Conservation (phyloP, 1,140 invertebrate species). For the Bombus pyrosoma region DNA sequence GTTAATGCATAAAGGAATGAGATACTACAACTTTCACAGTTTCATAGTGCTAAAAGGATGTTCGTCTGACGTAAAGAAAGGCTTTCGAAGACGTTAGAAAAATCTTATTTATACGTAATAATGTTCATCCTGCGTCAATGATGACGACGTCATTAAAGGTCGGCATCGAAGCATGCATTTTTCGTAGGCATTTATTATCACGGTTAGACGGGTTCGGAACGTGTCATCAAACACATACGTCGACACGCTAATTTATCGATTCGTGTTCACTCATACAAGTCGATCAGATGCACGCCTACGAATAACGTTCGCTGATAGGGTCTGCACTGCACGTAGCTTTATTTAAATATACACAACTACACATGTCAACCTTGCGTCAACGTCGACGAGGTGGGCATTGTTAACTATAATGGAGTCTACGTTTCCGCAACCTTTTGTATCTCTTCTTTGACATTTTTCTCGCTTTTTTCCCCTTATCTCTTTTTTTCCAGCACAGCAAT, state of each 20-base stretch:
- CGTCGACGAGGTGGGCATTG: conserved; percentile 28
- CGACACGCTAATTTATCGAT: conserved; percentile 58
- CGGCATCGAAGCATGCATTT: conserved; percentile 17
- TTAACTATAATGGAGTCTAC: conserved; percentile 6
- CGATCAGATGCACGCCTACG: conserved; percentile 19
- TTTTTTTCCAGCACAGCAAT: background rate
- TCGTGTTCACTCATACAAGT: conserved; percentile 35
- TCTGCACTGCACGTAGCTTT: background rate
- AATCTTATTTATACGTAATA: background rate
- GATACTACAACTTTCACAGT: too few species aligned
- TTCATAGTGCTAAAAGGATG: too few species aligned
- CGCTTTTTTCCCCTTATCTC: background rate
- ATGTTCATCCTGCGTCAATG: conserved; percentile 39
- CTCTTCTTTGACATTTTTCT: conserved; percentile 17
- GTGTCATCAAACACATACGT: conserved; percentile 34
- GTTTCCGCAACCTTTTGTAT: conserved; percentile 21
- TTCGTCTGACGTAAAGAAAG: background rate
- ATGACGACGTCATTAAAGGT: conserved; percentile 29
- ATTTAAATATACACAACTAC: conserved; percentile 42
- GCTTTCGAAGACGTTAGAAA: background rate
- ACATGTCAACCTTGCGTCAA: conserved; percentile 54
- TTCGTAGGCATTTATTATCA: conserved; percentile 23
- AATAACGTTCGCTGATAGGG: background rate
- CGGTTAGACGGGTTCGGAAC: conserved; percentile 7
- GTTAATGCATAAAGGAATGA: too few species aligned